Evolutionary conservation across 2,113 vertebrate genomes (phyloP).

Genomic region (Cricetomys ansorgei): DNA sequence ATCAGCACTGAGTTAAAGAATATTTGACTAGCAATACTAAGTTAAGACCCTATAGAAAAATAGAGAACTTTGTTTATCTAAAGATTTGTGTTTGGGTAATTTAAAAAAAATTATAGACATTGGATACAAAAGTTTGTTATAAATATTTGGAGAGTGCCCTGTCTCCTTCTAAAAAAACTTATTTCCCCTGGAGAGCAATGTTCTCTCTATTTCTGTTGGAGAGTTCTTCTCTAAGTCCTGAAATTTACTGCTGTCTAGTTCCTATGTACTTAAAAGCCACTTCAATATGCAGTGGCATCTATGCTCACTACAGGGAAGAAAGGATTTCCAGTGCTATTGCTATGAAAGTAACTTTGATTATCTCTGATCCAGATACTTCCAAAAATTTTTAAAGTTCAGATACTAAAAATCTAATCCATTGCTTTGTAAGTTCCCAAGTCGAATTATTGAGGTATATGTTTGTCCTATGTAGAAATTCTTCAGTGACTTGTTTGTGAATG

Average conservation of each 20-base stretch:
- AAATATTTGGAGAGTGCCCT: background rate
- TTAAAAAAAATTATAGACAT: background rate
- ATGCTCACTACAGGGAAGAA: background rate
- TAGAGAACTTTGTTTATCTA: background rate
- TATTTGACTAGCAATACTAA: background rate
- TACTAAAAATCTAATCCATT: background rate
- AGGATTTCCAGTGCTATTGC: background rate
- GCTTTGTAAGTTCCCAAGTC: background rate
- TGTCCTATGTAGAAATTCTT: constrained; percentile 22
- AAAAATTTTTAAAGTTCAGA: background rate
- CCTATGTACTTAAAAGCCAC: background rate
- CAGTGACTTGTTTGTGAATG: background rate
- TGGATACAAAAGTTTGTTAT: background rate
- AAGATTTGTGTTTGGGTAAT: background rate
- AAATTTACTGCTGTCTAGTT: background rate
- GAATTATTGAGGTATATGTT: background rate
- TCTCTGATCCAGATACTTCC: background rate
- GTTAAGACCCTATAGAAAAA: background rate
- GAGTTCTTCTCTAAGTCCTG: background rate
- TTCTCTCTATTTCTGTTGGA: background rate
- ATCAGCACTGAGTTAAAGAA: background rate
- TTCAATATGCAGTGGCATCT: background rate
- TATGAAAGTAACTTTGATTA: background rate
- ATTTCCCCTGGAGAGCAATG: background rate
- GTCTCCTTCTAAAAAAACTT: background rate